These are phyloP conservation scores for Anabacerthia variegaticeps DNA, from an alignment of 2,797 vertebrate genomes.

Conservation along the genomic window DNA sequence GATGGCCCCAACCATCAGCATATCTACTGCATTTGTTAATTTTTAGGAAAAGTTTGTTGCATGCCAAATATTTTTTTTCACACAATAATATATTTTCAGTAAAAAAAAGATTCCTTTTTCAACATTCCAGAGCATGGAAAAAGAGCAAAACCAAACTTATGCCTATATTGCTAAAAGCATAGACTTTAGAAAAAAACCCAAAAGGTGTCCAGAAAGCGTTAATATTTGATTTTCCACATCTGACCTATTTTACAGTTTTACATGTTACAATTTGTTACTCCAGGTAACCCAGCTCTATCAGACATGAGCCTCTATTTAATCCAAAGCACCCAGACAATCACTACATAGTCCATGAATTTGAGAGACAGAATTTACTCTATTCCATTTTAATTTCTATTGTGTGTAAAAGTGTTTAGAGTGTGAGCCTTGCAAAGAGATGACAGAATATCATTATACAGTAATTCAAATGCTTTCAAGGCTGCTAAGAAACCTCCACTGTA, in stretches of 20 bases:
- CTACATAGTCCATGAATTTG: background rate
- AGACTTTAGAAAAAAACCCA: background rate
- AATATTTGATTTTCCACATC: background rate
- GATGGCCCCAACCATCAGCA: background rate
- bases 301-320: background rate
- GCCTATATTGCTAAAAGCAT: background rate
- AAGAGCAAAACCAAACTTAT: background rate
- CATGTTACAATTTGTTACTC: background rate
- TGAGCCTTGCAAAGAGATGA: constrained; percentile 27
- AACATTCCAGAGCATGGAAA: background rate
- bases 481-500: background rate
- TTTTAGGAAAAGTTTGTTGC: background rate
- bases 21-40: fast-evolving
- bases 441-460: constrained; percentile 23
- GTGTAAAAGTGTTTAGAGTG: background rate
- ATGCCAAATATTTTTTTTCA: background rate
- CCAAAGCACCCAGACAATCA: constrained; percentile 10
- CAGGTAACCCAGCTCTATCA: background rate
- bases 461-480: constrained; percentile 17
- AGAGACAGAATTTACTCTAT: constrained; percentile 35
- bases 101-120: background rate
- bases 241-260: background rate
- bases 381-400: constrained; percentile 49
- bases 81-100: background rate
- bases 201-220: background rate